phyloP scores from a whole-genome alignment of 2,113 vertebrate genomes.

The Castor canadensis region DNA sequence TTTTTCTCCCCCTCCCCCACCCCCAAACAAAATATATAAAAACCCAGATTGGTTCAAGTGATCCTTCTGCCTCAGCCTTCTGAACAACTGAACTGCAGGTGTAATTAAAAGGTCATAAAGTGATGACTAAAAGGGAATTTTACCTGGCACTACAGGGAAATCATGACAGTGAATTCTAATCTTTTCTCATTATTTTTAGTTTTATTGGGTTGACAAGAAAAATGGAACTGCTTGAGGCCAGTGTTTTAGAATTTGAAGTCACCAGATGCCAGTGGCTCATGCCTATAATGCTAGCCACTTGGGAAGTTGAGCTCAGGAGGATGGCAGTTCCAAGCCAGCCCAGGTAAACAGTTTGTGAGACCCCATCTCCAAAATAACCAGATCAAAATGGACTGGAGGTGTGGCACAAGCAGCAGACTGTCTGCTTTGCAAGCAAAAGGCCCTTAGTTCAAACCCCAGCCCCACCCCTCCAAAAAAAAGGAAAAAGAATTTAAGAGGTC shows the following conservation, averaged over 20 bases:
- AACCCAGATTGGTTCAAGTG: background rate
- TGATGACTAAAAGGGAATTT: background rate
- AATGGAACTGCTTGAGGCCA: background rate
- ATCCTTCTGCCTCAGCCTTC: background rate
- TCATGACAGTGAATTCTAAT: background rate
- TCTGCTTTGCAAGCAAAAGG: no score
- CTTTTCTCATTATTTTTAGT: background rate
- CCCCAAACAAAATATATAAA: background rate
- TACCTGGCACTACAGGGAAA: background rate
- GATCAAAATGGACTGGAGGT: no score
- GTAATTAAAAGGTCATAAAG: background rate
- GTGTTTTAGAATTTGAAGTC: slow-evolving; percentile 26
- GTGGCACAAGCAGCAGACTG: no score
- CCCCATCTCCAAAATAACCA: no score
- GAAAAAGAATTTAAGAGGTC: background rate
- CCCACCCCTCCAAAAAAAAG: no score
- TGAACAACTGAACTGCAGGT: background rate
- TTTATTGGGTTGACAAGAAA: background rate
- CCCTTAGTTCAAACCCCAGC: no score
- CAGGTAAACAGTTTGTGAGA: no score
- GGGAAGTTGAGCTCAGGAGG: no score
- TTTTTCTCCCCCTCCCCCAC: background rate
- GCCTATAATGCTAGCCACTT: no score
- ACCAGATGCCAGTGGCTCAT: no score
- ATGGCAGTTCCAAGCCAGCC: no score